phyloP scores from a whole-genome alignment of 2,888 invertebrate species.

The Ferrisia virgata region DNA sequence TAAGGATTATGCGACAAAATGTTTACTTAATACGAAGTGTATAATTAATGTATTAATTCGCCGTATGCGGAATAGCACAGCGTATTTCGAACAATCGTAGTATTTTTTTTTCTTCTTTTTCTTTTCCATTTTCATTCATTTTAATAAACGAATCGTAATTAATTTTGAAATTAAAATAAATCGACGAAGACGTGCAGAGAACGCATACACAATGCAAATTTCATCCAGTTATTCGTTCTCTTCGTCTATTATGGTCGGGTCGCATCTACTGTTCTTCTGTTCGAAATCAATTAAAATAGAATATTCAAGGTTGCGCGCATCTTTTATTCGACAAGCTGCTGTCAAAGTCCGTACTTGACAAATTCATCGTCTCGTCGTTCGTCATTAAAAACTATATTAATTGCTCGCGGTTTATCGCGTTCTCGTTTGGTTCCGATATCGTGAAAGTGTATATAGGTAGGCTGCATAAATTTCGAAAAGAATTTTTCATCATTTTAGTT shows the following conservation, averaged over 20 bases:
- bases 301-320: not conserved
- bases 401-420: not conserved
- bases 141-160: not conserved
- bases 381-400: not conserved
- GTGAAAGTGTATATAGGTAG: not conserved
- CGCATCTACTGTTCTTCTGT: not conserved
- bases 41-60: conserved; percentile 19
- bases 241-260: no score
- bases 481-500: not conserved
- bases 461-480: no score
- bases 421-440: not conserved
- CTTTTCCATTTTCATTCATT: not conserved
- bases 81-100: no score
- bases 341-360: not conserved
- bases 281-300: not conserved
- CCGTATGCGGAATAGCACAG: not conserved
- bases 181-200: not conserved
- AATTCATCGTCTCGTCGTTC: not conserved
- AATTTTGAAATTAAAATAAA: conserved; percentile 30
- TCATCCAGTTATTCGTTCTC: not conserved
- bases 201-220: not conserved
- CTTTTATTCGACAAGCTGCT: not conserved
- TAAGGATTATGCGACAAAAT: conserved; percentile 15
- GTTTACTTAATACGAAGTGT: not conserved
- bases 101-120: no score